Percentiles rank a stretch among this genome's conserved stretches.
Evolutionary conservation across 2,797 vertebrate species (phyloP).

Genomic region (Lates japonicus): DNA sequence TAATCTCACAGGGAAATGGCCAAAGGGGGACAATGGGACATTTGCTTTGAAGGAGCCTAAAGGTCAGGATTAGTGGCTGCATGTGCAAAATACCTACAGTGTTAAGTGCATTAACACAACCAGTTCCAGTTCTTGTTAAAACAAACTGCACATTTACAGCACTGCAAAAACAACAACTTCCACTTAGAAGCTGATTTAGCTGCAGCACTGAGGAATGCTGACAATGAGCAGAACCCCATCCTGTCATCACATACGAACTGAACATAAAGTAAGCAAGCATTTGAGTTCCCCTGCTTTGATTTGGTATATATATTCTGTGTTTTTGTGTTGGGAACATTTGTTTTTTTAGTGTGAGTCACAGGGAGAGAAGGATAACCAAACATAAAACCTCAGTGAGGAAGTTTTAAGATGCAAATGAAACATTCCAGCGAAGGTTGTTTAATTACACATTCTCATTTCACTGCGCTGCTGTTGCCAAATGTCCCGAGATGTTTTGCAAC

Average conservation of each 20-base stretch:
- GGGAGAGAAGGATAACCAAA: conserved; percentile 63
- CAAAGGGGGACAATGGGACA: background rate
- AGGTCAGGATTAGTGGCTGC: conserved; percentile 21
- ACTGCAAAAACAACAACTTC: conserved; percentile 10
- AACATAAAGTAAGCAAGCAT: conserved; percentile 41
- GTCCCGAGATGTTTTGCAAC: conserved; percentile 63
- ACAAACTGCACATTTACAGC: conserved; percentile 27
- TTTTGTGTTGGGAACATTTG: conserved; percentile 65
- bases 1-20: background rate
- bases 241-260: conserved; percentile 39
- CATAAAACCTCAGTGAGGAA: conserved; percentile 68
- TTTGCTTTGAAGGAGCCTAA: conserved; percentile 8
- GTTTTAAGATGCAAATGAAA: conserved; percentile 65
- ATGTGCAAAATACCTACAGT: conserved; percentile 15
- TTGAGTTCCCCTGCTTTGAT: conserved; percentile 33
- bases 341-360: conserved; percentile 66
- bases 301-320: conserved; percentile 45
- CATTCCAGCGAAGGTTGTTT: conserved; percentile 66
- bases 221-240: conserved; percentile 50
- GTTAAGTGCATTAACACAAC: conserved; percentile 35
- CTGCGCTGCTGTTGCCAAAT: conserved; percentile 47
- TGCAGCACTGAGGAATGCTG: conserved; percentile 17
- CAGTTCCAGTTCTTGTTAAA: conserved; percentile 34
- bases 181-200: conserved; percentile 27
- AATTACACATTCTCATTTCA: conserved; percentile 59